These are phyloP conservation scores for Smutsia gigantea DNA, from an alignment of 2,797 vertebrate species.

Conservation along the genomic window DNA sequence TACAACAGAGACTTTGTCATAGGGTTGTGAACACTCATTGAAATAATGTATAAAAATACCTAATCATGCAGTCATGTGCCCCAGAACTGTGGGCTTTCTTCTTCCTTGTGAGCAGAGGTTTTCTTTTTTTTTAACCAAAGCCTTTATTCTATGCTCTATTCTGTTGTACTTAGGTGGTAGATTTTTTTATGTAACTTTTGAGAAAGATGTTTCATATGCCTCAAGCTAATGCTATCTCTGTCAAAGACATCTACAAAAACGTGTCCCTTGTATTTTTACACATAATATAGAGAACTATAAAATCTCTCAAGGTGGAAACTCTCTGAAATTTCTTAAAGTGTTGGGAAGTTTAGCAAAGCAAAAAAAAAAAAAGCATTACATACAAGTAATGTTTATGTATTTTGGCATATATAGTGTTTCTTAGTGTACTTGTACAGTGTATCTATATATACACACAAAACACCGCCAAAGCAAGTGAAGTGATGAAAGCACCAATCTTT, in stretches of 20 bases:
- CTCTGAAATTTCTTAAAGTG: constrained; percentile 69
- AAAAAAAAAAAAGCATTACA: constrained; percentile 56
- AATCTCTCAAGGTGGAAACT: constrained; percentile 65
- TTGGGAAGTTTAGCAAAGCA: constrained; percentile 77
- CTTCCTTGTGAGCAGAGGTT: neutral
- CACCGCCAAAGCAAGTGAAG: constrained; percentile 54
- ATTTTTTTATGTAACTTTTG: neutral
- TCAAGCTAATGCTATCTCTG: constrained; percentile 39
- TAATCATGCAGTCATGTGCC: neutral
- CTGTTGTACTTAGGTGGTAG: neutral
- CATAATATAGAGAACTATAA: constrained; percentile 75
- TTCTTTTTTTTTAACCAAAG: neutral
- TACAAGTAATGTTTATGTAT: constrained; percentile 68
- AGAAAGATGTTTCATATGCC: constrained; percentile 54
- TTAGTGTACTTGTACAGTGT: neutral
- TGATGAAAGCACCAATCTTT: neutral
- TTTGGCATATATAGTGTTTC: constrained; percentile 34
- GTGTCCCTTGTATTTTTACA: constrained; percentile 71
- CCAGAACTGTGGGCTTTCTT: neutral
- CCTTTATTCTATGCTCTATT: neutral
- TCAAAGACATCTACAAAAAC: constrained; percentile 78
- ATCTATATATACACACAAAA: neutral
- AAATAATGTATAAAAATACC: neutral
- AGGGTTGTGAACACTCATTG: neutral
- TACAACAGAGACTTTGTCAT: neutral